Evolutionary conservation across 1,140 invertebrate species (phyloP), one percentile per base, ranked within the genome.

Genomic region (Aphelenchoides avenae): DNA sequence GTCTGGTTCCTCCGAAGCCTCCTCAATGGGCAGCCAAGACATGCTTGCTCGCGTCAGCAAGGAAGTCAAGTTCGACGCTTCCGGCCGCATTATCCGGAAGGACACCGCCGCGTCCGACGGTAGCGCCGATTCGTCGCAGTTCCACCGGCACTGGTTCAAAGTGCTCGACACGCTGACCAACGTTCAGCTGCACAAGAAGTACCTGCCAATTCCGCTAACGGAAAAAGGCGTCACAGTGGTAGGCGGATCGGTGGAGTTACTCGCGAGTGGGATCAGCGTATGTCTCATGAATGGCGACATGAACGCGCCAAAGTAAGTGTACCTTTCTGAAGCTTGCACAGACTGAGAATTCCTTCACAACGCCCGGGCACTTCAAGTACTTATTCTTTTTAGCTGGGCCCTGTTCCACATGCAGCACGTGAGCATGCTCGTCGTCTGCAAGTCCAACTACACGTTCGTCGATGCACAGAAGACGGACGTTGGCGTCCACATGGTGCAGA

Each of bases 261-360:
- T 62, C 40, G 71, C 71, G 5, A 42, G 55, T 13, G 29, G 59
- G 30, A 70, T 73, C 24, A 55, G 51, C 11, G 20, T 73, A 9
- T 68, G 66, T 5, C 70, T 70, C 22, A 73, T 73, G 71, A 64
- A 73, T 49, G 71, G 71, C 20, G 71, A 73, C 24, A 72, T 75
- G 53, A 71, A 71, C 29, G 65, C 67, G 18, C 9, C 66, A 13
- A 52, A 34, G 31, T 70, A 22, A 52, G 50, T 34, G n/a, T 30
- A 9, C 43, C 51, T 24, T 56, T 36, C 3, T 3, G 2, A 41
- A 27, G n/a, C n/a, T n/a, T n/a, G n/a, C n/a, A 18, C n/a, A 44
- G 15, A 44, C 13, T n/a, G 1, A 20, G 41, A 36, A 13, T 44
- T 44, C 11, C 11, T 11, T 22, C 1, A n/a, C n/a, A n/a, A n/a